phyloP scores from a whole-genome alignment of 2,113 vertebrate genomes.

The Dipodomys stephensi region DNA sequence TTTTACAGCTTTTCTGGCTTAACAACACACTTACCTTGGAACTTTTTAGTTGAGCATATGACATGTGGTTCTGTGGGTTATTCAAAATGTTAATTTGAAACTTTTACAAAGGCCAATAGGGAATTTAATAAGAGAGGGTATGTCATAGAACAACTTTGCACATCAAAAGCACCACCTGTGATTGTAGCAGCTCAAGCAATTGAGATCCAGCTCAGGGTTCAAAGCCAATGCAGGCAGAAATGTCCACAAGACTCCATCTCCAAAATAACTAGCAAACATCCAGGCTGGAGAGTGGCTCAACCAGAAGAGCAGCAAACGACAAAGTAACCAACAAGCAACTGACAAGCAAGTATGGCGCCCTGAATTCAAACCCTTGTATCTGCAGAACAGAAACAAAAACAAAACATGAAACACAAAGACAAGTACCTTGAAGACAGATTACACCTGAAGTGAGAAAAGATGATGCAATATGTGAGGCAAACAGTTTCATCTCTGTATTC shows the following conservation, averaged over 20 bases:
- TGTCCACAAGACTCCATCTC: too few species aligned
- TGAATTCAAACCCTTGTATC: too few species aligned
- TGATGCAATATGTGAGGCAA: not conserved
- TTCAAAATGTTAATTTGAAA: constrained; percentile 56
- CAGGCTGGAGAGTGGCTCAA: too few species aligned
- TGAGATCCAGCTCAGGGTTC: too few species aligned
- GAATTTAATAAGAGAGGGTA: constrained; percentile 64
- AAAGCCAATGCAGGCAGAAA: too few species aligned
- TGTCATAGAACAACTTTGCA: not conserved
- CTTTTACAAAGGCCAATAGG: constrained; percentile 72
- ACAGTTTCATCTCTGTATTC: constrained; percentile 8
- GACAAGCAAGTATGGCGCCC: too few species aligned
- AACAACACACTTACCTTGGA: constrained; percentile 25
- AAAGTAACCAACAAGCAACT: too few species aligned
- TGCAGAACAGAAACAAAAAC: too few species aligned
- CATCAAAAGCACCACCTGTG: constrained; percentile 7
- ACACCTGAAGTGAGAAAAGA: constrained; percentile 35
- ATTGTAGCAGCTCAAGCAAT: too few species aligned
- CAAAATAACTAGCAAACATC: too few species aligned
- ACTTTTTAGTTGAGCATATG: constrained; percentile 42
- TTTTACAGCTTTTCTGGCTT: constrained; percentile 61
- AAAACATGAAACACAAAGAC: too few species aligned
- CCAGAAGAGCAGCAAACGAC: too few species aligned
- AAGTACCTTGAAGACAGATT: not conserved
- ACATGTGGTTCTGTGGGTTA: not conserved